These are phyloP conservation scores for Spodoptera littoralis DNA, from an alignment of 2,888 invertebrate genomes.

Conservation along the genomic window DNA sequence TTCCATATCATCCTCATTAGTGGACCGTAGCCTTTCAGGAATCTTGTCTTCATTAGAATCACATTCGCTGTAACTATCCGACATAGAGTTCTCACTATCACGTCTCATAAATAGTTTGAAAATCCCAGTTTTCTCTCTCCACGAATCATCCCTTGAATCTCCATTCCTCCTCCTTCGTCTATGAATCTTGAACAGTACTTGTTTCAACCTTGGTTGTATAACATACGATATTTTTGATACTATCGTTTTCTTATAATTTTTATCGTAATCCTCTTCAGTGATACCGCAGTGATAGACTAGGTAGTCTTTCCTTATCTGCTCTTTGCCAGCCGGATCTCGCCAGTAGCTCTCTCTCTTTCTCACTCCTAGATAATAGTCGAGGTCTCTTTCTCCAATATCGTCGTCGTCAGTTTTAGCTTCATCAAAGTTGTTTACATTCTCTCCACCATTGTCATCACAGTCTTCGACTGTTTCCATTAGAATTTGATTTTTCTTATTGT, in stretches of 20 bases:
- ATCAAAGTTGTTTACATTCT: conserved; percentile 55
- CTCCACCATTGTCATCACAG: conserved; percentile 32
- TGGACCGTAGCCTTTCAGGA: conserved; percentile 42
- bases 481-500: conserved; percentile 70
- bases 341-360: conserved; percentile 80
- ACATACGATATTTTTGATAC: conserved; percentile 64
- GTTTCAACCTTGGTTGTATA: conserved; percentile 75
- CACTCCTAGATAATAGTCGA: conserved; percentile 83
- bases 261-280: conserved; percentile 80
- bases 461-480: conserved; percentile 69
- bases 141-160: conserved; percentile 74
- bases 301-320: conserved; percentile 82
- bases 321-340: conserved; percentile 80
- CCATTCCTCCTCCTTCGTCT: conserved; percentile 70
- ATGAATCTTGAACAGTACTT: conserved; percentile 85
- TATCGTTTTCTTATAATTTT: conserved; percentile 67
- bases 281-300: conserved; percentile 82
- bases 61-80: conserved; percentile 85
- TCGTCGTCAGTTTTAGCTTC: conserved; percentile 62
- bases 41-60: conserved; percentile 71
- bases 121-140: conserved; percentile 79
- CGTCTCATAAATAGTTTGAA: conserved; percentile 79
- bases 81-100: conserved; percentile 80
- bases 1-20: conserved; percentile 53
- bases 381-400: conserved; percentile 78